Evolutionary conservation across 2,888 invertebrate species (phyloP).

Genomic region (Campaea margaritaria): DNA sequence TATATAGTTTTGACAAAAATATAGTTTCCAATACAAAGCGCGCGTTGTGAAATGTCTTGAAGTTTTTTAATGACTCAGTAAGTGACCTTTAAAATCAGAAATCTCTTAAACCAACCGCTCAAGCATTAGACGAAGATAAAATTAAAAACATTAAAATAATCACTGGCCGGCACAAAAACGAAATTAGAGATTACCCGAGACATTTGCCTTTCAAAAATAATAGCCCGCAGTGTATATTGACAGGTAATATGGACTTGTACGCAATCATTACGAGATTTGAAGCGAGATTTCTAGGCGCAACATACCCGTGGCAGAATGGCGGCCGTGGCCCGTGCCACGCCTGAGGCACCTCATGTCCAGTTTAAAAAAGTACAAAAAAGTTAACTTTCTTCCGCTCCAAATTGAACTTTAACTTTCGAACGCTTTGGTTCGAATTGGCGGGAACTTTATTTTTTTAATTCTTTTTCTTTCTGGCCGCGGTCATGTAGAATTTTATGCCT

Average conservation of each 20-base stretch:
- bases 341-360: constrained; percentile 46
- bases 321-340: constrained; percentile 54
- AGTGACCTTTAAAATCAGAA: neutral
- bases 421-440: constrained; percentile 14
- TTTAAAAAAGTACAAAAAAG: constrained; percentile 39
- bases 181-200: constrained; percentile 38
- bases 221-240: constrained; percentile 58
- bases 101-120: neutral
- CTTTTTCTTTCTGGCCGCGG: constrained; percentile 42
- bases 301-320: constrained; percentile 40
- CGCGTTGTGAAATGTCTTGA: too few relatives aligned
- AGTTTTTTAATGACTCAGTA: too few relatives aligned
- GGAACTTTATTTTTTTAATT: constrained; percentile 35
- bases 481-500: constrained; percentile 52
- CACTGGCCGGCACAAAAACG: constrained; percentile 27
- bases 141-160: constrained; percentile 33
- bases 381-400: constrained; percentile 28
- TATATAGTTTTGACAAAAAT: too few relatives aligned
- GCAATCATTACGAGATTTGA: constrained; percentile 54
- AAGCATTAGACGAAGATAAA: constrained; percentile 13
- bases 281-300: constrained; percentile 38
- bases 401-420: constrained; percentile 36
- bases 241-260: constrained; percentile 61
- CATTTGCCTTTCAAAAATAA: constrained; percentile 50
- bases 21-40: too few relatives aligned